Evolutionary conservation across 2,888 invertebrate species (phyloP), one percentile per base, ranked within the genome.

Genomic region (Diadegma fenestrale): DNA sequence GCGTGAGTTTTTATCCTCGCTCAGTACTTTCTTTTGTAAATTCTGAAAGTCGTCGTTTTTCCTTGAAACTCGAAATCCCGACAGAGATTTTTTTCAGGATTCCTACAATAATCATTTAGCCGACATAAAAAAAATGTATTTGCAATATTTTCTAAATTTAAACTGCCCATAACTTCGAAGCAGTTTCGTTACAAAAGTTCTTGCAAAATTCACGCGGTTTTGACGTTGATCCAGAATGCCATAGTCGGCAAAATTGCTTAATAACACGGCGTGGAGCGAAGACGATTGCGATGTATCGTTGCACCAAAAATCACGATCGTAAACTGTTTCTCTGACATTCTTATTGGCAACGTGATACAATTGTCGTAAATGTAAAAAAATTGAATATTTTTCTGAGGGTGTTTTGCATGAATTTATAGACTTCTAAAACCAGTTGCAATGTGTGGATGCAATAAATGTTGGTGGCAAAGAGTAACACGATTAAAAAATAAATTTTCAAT

Each of bases 381-480:
- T 26, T 77, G 48, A 43, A 66, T 51, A n/a, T 43, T 37, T 64
- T 14, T 76, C 48, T 43, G 8, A 22, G 48, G 33, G 37, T 54
- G 54, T 66, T 66, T 77, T 77, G 51, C 54, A 30, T 54, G 43
- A 66, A 17, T 63, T 64, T 37, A 37, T 37, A 22, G 76, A 64
- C n/a, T 10, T 64, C 51, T 22, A 8, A 54, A 77, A 77, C 48
- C 77, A 66, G 77, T 77, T 41, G 77, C 76, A 33, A 22, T 19
- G 66, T 66, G 19, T 5, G n/a, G 48, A 48, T 45, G 17, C 63
- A 72, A 73, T 51, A 83, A 86, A 73, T 58, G 73, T 80, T 43
- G 58, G 43, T 37, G 72, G 73, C 72, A 64, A 66, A 69, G 77
- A 72, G 41, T 80, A 5, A 1, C 58, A 77, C 80, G 83, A 80